Conservation (phyloP, 2,113 vertebrate species). For the Ursus arctos region DNA sequence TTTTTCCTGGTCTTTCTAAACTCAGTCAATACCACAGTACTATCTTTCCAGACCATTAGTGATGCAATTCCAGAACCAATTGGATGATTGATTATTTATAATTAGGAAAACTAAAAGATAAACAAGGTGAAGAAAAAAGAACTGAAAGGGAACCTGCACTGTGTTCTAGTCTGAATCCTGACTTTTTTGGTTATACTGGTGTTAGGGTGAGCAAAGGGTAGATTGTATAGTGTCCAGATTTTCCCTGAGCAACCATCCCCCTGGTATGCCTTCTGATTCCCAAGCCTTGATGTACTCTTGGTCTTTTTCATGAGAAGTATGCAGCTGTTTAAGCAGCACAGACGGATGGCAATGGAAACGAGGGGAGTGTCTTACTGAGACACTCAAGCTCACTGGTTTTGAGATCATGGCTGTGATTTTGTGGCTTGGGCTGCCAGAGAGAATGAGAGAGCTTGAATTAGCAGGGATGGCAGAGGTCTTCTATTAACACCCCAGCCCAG, state of each 20-base stretch:
- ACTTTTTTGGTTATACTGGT: not conserved
- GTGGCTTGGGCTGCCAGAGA: not conserved
- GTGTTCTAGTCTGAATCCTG: not conserved
- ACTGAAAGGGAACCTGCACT: slow-evolving; percentile 57
- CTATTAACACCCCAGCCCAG: not conserved
- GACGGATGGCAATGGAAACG: not conserved
- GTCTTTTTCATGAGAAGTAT: not conserved
- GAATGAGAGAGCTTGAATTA: not conserved
- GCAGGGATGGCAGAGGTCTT: not conserved
- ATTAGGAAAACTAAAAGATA: slow-evolving; percentile 71
- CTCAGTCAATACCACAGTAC: not conserved
- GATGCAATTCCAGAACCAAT: slow-evolving; percentile 71
- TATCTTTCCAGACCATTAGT: slow-evolving; percentile 74
- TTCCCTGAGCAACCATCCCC: not conserved
- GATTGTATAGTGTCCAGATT: not conserved
- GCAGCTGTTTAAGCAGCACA: not conserved
- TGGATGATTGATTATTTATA: slow-evolving; percentile 71
- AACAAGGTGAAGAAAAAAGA: slow-evolving; percentile 59
- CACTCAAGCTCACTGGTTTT: not conserved
- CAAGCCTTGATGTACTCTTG: not conserved
- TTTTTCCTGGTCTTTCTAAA: slow-evolving; percentile 54
- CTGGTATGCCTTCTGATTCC: not conserved
- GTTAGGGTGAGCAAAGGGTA: not conserved
- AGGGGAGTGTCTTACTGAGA: not conserved
- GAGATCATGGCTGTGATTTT: not conserved